These are phyloP conservation scores for Drosophila atroscutellata DNA, from an alignment of 2,888 invertebrate genomes.

Conservation along the genomic window DNA sequence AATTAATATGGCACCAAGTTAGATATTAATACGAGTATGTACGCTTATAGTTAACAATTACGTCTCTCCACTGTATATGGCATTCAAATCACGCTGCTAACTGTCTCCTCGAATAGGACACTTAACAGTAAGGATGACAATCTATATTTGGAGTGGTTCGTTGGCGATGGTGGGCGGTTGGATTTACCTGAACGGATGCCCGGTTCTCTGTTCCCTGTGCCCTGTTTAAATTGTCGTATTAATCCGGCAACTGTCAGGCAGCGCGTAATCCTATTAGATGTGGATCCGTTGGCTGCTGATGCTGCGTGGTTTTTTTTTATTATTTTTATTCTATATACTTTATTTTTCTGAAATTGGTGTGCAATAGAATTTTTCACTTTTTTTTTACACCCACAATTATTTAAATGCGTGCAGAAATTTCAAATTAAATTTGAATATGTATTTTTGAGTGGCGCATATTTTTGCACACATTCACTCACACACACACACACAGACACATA, in stretches of 20 bases:
- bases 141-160: slow-evolving; percentile 3
- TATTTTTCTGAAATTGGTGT: slow-evolving; percentile 6
- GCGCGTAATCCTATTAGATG: slow-evolving; percentile 74
- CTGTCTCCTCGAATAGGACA: slow-evolving; percentile 23
- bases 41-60: slow-evolving; percentile 65
- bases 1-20: slow-evolving; percentile 69
- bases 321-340: slow-evolving; percentile 18
- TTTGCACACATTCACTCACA: slow-evolving; percentile 35
- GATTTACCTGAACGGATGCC: slow-evolving; percentile 38
- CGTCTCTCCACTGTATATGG: slow-evolving; percentile 38
- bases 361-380: slow-evolving; percentile 39
- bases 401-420: slow-evolving; percentile 79
- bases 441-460: slow-evolving; percentile 70
- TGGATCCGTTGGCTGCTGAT: slow-evolving; percentile 39
- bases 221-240: slow-evolving; percentile 51
- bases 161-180: not conserved
- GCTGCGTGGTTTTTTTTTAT: slow-evolving; percentile 6
- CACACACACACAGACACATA: slow-evolving; percentile 7
- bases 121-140: slow-evolving; percentile 13
- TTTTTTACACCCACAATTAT: slow-evolving; percentile 65
- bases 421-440: slow-evolving; percentile 75
- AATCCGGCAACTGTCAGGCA: slow-evolving; percentile 66
- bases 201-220: not conserved
- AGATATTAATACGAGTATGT: slow-evolving; percentile 55
- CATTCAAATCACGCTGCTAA: slow-evolving; percentile 38